These are phyloP conservation scores for Fulica atra DNA, from an alignment of 2,113 vertebrate species.

Conservation along the genomic window DNA sequence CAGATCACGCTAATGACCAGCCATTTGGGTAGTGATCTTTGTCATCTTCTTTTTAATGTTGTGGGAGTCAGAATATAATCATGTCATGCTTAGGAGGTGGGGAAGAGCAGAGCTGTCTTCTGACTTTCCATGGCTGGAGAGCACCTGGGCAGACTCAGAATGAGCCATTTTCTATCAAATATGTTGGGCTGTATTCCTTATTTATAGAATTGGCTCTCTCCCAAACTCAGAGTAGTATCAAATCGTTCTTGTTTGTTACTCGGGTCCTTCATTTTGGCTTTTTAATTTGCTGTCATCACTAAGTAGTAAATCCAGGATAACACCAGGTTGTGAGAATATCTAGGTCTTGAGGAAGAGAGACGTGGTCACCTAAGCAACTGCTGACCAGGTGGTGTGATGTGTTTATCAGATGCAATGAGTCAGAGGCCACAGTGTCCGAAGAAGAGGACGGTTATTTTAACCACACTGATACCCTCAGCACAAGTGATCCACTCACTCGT, in stretches of 20 bases:
- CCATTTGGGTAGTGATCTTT: not conserved
- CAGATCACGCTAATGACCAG: not conserved
- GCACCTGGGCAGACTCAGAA: not conserved
- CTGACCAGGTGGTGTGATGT: not conserved
- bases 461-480: not conserved
- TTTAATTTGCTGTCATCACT: not conserved
- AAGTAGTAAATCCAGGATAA: not conserved
- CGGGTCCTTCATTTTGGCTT: not conserved
- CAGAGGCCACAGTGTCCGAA: fast-evolving
- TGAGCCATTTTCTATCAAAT: not conserved
- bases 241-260: not conserved
- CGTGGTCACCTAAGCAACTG: not conserved
- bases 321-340: not conserved
- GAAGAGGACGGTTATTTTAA: not conserved
- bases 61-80: not conserved
- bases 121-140: not conserved
- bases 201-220: not conserved
- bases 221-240: not conserved
- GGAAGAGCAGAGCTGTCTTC: not conserved
- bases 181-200: not conserved
- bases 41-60: not conserved
- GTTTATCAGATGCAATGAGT: not conserved
- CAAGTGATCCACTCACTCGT: not conserved
- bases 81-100: not conserved
- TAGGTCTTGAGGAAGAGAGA: not conserved